Base-by-base conservation (phyloP, 2,797 vertebrate genomes). In the Hozukius guyotensis region DNA sequence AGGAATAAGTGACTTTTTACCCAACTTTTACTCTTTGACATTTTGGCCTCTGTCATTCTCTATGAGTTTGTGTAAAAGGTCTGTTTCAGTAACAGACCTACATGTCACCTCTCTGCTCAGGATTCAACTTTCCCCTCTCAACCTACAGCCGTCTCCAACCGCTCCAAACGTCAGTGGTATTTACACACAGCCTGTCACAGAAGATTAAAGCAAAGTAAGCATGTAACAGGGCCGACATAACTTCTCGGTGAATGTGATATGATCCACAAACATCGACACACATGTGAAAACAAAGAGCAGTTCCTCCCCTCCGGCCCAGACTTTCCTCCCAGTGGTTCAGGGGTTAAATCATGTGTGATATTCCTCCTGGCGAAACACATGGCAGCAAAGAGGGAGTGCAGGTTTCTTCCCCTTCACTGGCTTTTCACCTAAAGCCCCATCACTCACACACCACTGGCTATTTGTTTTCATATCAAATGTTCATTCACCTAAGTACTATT, bases 281-380 rank as follows among this genome's bases (percentile, higher is more conserved):
- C n/a, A 31, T 10, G 29, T 27, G 8, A 20, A 53, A 14, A 55
- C 31, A 46, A 32, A 53, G 38, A 53, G 31, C 32, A 52, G 22
- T 46, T 55, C 34, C 8, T 34, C 8, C 56, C 70, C 73, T 72
- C 56, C 4, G 66, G 72, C 62, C 14, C 22, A 12, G 29, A 38
- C 34, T 72, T 73, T 72, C 24, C 73, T 77, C 16, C 13, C 70
- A n/a, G 66, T 34, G 60, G 64, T 81, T 68, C 32, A 82, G 52
- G 66, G 80, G 80, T 88, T 82, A 88, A 88, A 81, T 82, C 80
- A 76, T 70, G 78, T 87, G 80, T 82, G 80, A 65, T 82, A 9
- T 72, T 22, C 80, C 89, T 80, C 11, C 68, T 31, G 86, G 87
- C 83, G 27, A 83, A 89, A 88, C 88, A 92, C 62, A 88, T 86